Evolutionary conservation across 2,113 vertebrate species (phyloP).

Genomic region (Mirounga angustirostris): DNA sequence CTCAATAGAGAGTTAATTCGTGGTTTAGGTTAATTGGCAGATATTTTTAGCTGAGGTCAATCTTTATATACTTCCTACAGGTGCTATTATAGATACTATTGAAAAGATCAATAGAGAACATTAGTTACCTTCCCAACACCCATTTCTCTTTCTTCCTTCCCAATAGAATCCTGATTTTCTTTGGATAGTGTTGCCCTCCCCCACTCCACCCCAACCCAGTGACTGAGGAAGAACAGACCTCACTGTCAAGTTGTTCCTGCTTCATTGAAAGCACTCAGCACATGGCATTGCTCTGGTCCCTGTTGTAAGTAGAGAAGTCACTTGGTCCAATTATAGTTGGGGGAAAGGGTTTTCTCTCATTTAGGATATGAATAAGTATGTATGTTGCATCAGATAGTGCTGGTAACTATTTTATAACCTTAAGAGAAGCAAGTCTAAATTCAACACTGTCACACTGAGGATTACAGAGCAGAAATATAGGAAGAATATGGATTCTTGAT

Average conservation of each 20-base stretch:
- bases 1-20: slow-evolving; percentile 2
- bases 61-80: neutral
- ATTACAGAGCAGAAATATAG: neutral
- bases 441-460: neutral
- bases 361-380: neutral
- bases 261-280: neutral
- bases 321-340: neutral
- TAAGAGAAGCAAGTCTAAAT: neutral
- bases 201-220: neutral
- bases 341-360: neutral
- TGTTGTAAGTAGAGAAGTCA: neutral
- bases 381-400: neutral
- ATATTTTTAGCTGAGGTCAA: slow-evolving; percentile 15
- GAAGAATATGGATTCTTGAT: neutral
- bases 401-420: neutral
- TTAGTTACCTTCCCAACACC: neutral
- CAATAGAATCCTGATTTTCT: slow-evolving; percentile 14
- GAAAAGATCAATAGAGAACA: neutral
- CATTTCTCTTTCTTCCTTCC: slow-evolving; percentile 6
- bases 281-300: neutral
- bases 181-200: neutral
- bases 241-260: neutral
- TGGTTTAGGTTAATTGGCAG: slow-evolving; percentile 12
- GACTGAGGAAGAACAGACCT: neutral
- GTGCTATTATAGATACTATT: neutral